Evolutionary conservation across 2,113 vertebrate genomes (phyloP).

Genomic region (Myocastor coypus): DNA sequence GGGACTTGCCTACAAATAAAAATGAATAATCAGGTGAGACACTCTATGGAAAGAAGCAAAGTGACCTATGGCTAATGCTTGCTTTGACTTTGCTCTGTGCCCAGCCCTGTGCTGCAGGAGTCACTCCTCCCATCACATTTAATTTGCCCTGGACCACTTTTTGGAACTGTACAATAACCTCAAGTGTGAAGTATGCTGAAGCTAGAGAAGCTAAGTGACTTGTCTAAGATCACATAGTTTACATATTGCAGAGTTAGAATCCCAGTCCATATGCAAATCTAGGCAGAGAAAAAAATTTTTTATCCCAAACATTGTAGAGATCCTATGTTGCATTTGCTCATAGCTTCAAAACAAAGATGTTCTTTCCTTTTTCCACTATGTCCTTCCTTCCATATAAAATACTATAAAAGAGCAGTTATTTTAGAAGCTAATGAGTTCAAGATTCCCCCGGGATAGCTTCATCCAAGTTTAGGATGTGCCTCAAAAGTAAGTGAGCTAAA

Average conservation of each 20-base stretch:
- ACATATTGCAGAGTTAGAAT: background rate
- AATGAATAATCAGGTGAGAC: background rate
- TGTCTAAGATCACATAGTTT: background rate
- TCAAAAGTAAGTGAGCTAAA: slow-evolving; percentile 19
- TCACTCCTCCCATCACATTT: background rate
- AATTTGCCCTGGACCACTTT: background rate
- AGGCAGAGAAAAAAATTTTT: background rate
- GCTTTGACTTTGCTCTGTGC: background rate
- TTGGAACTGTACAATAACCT: background rate
- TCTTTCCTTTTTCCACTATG: background rate
- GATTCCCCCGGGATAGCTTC: background rate
- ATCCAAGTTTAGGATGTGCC: background rate
- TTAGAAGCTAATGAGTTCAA: background rate
- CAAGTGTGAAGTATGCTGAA: background rate
- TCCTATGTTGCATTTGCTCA: background rate
- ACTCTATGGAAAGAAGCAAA: background rate
- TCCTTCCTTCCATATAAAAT: slow-evolving; percentile 10
- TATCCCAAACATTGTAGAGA: background rate
- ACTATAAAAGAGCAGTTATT: background rate
- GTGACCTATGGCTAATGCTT: background rate
- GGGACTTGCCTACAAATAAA: background rate
- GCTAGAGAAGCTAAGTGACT: background rate
- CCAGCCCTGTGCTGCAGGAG: background rate
- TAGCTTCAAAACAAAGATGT: slow-evolving; percentile 6
- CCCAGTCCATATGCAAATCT: background rate